Evolutionary conservation across 2,113 vertebrate species (phyloP), one percentile per base, ranked within the genome.

Genomic region (Megalops atlanticus): DNA sequence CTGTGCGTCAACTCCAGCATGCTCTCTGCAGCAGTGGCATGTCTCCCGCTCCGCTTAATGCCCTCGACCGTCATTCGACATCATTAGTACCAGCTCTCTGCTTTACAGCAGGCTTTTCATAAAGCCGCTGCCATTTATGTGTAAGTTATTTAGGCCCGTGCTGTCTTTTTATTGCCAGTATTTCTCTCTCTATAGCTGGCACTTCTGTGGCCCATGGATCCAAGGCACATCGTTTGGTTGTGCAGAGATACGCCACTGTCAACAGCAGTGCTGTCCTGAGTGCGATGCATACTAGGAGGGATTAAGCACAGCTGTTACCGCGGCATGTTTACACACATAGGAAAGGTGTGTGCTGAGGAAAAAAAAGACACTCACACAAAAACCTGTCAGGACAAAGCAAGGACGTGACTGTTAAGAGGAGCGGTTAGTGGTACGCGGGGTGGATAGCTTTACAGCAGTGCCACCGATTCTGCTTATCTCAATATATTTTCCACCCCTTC

Each of bases 381-480:
- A 21, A 2, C n/a, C 39, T 8, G 39, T 70, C 7, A 69, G 58
- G 58, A 74, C 27, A 49, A 38, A 58, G 70, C 35, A 2, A 27
- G 45, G 31, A 73, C 38, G 43, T 15, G 6, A 11, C 10, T 6
- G 35, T 24, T 27, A 70, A 38, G 39, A 45, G 35, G 45, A 38
- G 21, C 43, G 35, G 31, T 58, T 81, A 39, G 36, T 83, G 81
- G 77, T 82, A 76, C 45, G 77, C 35, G 52, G 72, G n/a, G 10
- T 41, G 41, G 73, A 84, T 49, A 33, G 39, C 33, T 77, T 41
- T 41, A 81, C 69, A 69, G 75, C 73, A 76, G 64, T 69, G 31
- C 83, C 79, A 82, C 78, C 68, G 80, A 86, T 84, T 76, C 78
- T 39, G 74, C 45, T 82, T 31, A 38, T 36, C 71, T 78, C 24